These are phyloP conservation scores for Pemphredon lugubris DNA, from an alignment of 2,888 invertebrate species.

Conservation along the genomic window DNA sequence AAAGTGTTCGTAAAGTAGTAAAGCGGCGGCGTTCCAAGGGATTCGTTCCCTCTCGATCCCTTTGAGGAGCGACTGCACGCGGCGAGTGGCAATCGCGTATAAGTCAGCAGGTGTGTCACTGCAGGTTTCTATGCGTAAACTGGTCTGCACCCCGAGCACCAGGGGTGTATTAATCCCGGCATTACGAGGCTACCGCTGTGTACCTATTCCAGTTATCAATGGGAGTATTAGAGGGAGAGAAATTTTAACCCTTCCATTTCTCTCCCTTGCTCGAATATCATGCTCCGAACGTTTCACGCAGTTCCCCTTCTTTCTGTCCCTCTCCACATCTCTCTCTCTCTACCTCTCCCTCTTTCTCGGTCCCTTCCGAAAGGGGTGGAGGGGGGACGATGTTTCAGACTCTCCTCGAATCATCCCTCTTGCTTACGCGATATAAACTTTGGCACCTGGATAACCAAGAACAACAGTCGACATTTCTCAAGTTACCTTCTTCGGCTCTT, in stretches of 20 bases:
- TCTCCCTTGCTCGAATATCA: no score
- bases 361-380: neutral
- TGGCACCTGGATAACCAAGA: slow-evolving; percentile 47
- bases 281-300: no score
- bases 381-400: neutral
- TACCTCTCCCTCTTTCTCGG: neutral
- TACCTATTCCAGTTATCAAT: slow-evolving; percentile 57
- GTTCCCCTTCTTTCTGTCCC: slow-evolving; percentile 22
- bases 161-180: slow-evolving; percentile 72
- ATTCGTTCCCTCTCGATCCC: slow-evolving; percentile 32
- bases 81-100: slow-evolving; percentile 29
- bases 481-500: slow-evolving; percentile 14
- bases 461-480: slow-evolving; percentile 62
- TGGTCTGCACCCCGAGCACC: slow-evolving; percentile 67
- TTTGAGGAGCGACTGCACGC: slow-evolving; percentile 24
- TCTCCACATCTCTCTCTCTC: neutral
- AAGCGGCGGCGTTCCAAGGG: slow-evolving; percentile 3
- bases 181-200: slow-evolving; percentile 66
- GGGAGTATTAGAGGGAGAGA: slow-evolving; percentile 45
- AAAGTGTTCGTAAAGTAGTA: no score
- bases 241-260: slow-evolving; percentile 24
- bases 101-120: slow-evolving; percentile 48
- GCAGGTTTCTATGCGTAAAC: slow-evolving; percentile 72
- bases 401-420: slow-evolving; percentile 28
- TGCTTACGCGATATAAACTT: slow-evolving; percentile 53